Evolutionary conservation across 2,797 vertebrate genomes (phyloP).

Genomic region (Liasis olivaceus): DNA sequence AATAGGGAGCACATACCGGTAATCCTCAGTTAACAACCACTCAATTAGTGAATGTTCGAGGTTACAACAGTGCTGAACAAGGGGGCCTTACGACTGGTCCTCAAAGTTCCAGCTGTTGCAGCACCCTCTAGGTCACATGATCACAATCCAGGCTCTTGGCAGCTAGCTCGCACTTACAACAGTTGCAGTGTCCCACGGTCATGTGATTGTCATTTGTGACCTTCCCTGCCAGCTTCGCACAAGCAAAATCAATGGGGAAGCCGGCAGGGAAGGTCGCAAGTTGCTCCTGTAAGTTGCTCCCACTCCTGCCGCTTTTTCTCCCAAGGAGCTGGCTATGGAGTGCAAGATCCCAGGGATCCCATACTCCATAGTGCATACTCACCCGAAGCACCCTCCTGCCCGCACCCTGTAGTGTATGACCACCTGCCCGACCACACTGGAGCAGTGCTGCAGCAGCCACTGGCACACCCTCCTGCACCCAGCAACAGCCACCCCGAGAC

Average conservation of each 20-base stretch:
- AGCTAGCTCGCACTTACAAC: not conserved
- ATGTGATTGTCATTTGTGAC: not conserved
- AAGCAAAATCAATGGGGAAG: not conserved
- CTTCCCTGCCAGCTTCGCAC: not conserved
- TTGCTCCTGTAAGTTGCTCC: not conserved
- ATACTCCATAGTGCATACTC: too few species aligned
- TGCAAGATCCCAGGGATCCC: too few species aligned
- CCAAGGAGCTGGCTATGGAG: too few species aligned
- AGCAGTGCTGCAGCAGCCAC: too few species aligned
- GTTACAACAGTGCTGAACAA: not conserved
- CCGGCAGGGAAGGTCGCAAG: not conserved
- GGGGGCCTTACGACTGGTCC: not conserved
- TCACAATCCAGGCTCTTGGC: not conserved
- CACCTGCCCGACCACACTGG: too few species aligned
- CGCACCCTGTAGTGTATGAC: too few species aligned
- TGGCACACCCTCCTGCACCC: too few species aligned
- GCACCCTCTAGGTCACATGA: not conserved
- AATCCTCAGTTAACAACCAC: not conserved
- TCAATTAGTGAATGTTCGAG: not conserved
- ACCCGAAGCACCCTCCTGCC: too few species aligned
- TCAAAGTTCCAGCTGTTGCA: not conserved
- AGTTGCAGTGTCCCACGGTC: not conserved
- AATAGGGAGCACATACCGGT: not conserved
- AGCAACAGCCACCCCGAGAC: too few species aligned
- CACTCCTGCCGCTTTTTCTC: too few species aligned